These are phyloP conservation scores for Nicator chloris DNA, from an alignment of 2,113 vertebrate genomes.

Conservation along the genomic window DNA sequence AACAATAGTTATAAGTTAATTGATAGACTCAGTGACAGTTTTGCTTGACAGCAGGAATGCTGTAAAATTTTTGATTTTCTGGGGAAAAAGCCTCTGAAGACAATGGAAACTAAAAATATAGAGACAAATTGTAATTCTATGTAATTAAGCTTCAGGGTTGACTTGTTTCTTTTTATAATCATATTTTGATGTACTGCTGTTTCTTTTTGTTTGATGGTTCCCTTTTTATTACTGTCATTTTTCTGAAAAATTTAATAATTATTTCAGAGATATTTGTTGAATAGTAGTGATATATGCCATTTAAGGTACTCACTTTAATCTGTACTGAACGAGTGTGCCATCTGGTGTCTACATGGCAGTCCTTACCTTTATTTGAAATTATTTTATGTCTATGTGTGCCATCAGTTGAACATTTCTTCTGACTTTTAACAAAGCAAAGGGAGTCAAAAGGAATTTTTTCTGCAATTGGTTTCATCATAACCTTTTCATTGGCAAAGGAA, in stretches of 20 bases:
- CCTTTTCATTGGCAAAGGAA: background rate
- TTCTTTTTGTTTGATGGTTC: background rate
- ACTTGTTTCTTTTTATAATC: background rate
- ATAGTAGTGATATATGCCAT: background rate
- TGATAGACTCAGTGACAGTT: background rate
- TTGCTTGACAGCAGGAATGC: background rate
- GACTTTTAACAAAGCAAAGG: background rate
- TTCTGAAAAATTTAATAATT: background rate
- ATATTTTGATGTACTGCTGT: background rate
- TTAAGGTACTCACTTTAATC: background rate
- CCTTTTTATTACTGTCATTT: background rate
- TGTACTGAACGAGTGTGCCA: constrained; percentile 22
- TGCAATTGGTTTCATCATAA: background rate
- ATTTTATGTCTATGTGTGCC: background rate
- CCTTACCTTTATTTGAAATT: background rate
- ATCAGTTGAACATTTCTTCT: background rate
- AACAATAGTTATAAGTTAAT: background rate
- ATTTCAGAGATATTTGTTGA: background rate
- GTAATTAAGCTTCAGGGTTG: background rate
- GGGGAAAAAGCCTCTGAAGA: background rate
- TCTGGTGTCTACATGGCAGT: constrained; percentile 5
- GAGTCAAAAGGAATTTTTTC: background rate
- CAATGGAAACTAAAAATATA: background rate
- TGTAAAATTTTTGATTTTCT: background rate
- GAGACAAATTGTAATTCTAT: background rate